These are phyloP conservation scores for Drymodes brunneopygia DNA, from an alignment of 2,113 vertebrate genomes.

Conservation along the genomic window DNA sequence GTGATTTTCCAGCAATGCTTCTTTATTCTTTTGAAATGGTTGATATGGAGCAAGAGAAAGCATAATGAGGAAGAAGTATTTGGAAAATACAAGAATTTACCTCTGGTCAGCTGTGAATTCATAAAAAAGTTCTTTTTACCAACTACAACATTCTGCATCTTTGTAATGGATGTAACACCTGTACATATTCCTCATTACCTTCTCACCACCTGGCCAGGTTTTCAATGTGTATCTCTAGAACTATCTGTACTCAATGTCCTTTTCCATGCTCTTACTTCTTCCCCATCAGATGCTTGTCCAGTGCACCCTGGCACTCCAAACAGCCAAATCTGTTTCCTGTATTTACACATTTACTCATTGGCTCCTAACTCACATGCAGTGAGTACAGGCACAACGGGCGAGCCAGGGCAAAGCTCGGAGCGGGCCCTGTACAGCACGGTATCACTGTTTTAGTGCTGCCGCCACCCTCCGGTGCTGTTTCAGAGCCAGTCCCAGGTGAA, in stretches of 20 bases:
- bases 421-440: fast-evolving
- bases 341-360: fast-evolving
- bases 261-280: too few species aligned
- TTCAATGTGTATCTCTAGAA: fast-evolving
- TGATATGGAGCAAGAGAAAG: neutral
- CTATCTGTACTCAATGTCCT: neutral
- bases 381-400: fast-evolving
- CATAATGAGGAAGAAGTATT: neutral
- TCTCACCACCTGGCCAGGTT: neutral
- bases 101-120: neutral
- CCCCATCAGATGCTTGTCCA: neutral
- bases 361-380: neutral
- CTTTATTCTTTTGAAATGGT: neutral
- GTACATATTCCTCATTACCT: neutral
- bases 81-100: neutral
- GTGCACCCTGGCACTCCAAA: fast-evolving
- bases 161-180: neutral
- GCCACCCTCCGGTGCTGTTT: fast-evolving
- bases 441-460: fast-evolving
- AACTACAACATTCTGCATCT: neutral
- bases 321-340: fast-evolving
- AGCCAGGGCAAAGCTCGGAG: neutral
- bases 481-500: neutral
- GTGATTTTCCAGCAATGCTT: neutral
- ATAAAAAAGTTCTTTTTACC: neutral